Evolutionary conservation across 2,113 vertebrate species (phyloP), one percentile per base, ranked within the genome.

Genomic region (Chiloscyllium plagiosum): DNA sequence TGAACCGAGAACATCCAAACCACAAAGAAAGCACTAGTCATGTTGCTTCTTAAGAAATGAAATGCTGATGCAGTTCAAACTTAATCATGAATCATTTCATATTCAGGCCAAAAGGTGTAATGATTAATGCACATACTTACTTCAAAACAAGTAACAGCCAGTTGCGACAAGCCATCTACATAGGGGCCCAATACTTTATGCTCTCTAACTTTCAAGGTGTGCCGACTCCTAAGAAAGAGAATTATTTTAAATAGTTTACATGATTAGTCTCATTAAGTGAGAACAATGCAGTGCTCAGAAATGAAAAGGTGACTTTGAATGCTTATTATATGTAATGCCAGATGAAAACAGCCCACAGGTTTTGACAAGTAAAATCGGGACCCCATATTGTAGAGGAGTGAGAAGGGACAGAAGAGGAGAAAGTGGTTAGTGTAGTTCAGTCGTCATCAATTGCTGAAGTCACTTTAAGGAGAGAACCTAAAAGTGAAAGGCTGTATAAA

Each of bases 161-260:
- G 98, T 96, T 99, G 99, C 96, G 99, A 99, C 95, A 99, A 97
- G 90, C 99, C 99, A 96, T 99, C 99, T 42, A 99, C 99, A 37
- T 99, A 99, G 0, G 99, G 99, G 94, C 99, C 99, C 97, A 99
- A 97, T 70, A 99, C 99, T 97, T 99, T 99, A 97, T 99, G 99
- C 96, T 99, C 99, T 95, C 99, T 98, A 95, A 99, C 99, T 97
- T 99, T 99, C 96, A 99, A 98, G 42, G 99, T 99, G 96, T 99
- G 98, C 47, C 99, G 98, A 96, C 98, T 98, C 97, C 99, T 99
- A 80, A 0, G 95, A 96, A 96, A 97, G 8, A 96, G 96, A 97
- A 52, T 24, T 95, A 96, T 29, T 92, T 69, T 4, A 95, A 72
- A 72, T 50, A 47, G 37, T 94, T 69, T 47, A 92, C 15, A 42